Percentiles rank a stretch among this genome's conserved stretches.
These are phyloP conservation scores for Sebastes wilsoni DNA, from an alignment of 2,797 vertebrate species.

Conservation along the genomic window DNA sequence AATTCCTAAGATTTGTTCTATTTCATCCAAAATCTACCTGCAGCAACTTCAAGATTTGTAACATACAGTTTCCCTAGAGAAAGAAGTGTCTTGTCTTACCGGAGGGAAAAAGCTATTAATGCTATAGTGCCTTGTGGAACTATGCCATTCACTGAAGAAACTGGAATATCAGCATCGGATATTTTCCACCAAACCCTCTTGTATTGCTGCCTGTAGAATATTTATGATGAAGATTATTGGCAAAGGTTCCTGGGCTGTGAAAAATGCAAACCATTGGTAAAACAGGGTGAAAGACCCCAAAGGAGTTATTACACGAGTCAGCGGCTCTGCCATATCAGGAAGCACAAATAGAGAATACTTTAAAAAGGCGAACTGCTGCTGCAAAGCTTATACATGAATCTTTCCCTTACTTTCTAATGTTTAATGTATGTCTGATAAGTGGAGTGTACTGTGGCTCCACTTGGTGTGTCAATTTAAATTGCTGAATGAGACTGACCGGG, in stretches of 20 bases:
- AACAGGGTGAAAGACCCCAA: slow-evolving; percentile 58
- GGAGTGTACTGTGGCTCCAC: not conserved
- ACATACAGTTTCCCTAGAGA: not conserved
- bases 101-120: not conserved
- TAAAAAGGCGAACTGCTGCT: slow-evolving; percentile 60
- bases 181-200: slow-evolving; percentile 13
- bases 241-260: slow-evolving; percentile 57
- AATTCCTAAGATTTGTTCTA: slow-evolving; percentile 1
- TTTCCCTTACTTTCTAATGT: slow-evolving; percentile 15
- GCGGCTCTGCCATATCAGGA: slow-evolving; percentile 61
- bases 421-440: slow-evolving; percentile 32
- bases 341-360: slow-evolving; percentile 62
- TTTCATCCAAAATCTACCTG: not conserved
- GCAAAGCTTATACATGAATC: slow-evolving; percentile 45
- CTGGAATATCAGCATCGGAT: slow-evolving; percentile 5
- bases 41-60: not conserved
- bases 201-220: slow-evolving; percentile 52
- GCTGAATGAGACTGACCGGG: slow-evolving; percentile 7
- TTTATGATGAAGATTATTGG: slow-evolving; percentile 67
- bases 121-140: not conserved
- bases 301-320: slow-evolving; percentile 74
- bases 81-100: not conserved
- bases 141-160: slow-evolving; percentile 6
- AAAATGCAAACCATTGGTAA: slow-evolving; percentile 67
- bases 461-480: slow-evolving; percentile 6